Evolutionary conservation across 2,888 invertebrate genomes (phyloP), one percentile per base, ranked within the genome.

Genomic region (Trissonchulus latispiculum): DNA sequence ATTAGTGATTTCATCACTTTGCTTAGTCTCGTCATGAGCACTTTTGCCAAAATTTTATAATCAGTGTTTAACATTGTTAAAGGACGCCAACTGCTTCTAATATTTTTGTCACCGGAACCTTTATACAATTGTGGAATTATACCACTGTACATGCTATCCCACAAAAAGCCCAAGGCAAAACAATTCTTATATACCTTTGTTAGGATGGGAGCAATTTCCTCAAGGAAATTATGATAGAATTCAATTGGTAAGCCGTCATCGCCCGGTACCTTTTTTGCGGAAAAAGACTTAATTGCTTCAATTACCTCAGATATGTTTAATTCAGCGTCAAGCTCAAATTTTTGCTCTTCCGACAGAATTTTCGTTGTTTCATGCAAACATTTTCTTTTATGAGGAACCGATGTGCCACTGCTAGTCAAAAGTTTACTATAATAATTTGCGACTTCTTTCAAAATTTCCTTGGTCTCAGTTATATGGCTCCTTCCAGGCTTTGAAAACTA

Each of bases 31-130:
- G 2, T 36, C 15, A 32, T 61, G 2, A 70, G 48, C 8, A 70
- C 29, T 59, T 70, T 70, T 29, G 71, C 29, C 37, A 70, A 3
- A 61, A 70, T 70, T 59, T 70, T 70, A 59, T 70, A 61, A 29
- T 70, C 71, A 8, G 28, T 64, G 29, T 70, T 70, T 36, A 70
- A 29, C 71, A 70, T 70, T 3, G 71, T 48, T 15, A 37, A 59
- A n/a, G 61, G 37, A 64, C 71, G 8, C 28, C 71, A 70, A 28
- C 31, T 70, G 2, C 2, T 2, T 61, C 61, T 62, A 2, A 28
- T 3, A 29, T 28, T 3, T 59, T 32, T 70, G 28, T 15, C 61
- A 3, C 71, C 71, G 61, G 61, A 28, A 64, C 48, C 71, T 70
- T 70, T 70, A 35, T 64, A 70, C 28, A 70, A 23, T 29, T 64